These are phyloP conservation scores for Eleutherodactylus coqui DNA, from an alignment of 2,797 vertebrate species.

Conservation along the genomic window DNA sequence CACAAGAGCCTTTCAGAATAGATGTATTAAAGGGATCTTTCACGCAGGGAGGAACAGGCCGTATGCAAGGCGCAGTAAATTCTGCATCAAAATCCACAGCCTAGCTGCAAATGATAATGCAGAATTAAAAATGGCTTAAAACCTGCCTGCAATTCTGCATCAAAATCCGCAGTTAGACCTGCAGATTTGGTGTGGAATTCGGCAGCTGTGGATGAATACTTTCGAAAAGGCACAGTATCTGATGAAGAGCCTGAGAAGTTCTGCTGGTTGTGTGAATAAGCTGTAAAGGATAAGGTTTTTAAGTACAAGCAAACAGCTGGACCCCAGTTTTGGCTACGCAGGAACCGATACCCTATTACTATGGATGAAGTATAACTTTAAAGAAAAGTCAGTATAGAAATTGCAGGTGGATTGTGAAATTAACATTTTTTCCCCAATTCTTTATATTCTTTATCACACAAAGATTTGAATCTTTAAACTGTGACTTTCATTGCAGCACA, in stretches of 20 bases:
- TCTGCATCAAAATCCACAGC: too few species aligned
- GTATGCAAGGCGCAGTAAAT: too few species aligned
- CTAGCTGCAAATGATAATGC: too few species aligned
- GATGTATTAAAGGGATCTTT: too few species aligned
- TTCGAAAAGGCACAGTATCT: too few species aligned
- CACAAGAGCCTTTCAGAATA: too few species aligned
- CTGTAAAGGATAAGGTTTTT: background rate
- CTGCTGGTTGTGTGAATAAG: background rate
- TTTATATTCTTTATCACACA: background rate
- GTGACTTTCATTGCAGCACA: background rate
- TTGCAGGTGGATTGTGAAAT: background rate
- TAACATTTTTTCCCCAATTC: background rate
- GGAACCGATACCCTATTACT: background rate
- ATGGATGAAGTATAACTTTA: background rate
- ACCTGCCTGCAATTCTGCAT: too few species aligned
- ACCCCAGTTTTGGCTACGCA: background rate
- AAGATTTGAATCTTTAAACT: conserved; percentile 15
- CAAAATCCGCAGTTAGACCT: background rate
- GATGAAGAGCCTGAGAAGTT: background rate
- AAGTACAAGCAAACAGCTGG: background rate
- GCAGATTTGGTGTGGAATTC: background rate
- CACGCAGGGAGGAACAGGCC: too few species aligned
- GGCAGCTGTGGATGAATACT: too few species aligned
- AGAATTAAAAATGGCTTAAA: too few species aligned
- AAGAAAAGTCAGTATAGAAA: background rate